Base-by-base conservation (phyloP, 2,797 vertebrate species). In the Distichodus sexfasciatus region DNA sequence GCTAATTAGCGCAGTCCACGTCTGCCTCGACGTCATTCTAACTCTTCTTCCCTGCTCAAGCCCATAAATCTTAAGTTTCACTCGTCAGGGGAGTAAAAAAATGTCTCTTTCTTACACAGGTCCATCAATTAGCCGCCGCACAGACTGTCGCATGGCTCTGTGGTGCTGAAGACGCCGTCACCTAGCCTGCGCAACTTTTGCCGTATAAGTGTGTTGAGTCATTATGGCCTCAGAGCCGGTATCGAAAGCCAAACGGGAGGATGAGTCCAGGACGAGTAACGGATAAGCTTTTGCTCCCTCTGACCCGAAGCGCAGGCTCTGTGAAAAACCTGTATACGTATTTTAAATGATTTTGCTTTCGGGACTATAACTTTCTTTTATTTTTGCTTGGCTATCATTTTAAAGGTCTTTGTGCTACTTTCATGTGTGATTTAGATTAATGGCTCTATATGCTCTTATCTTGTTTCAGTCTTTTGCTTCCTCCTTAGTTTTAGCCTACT, bases 1-100 rank as follows among this genome's bases (percentile, higher is more conserved):
- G 8, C 74, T 85, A 83, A 85, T 85, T 81, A 77, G 66, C 59
- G 10, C 69, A 66, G 74, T 86, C 79, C 69, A 60, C 53, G 47
- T 81, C 76, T 68, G 68, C 74, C 33, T 69, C 54, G n/a, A 59
- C 74, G 58, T 78, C 65, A 66, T 61, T 67, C 57, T 65, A 48
- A 46, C 43, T n/a, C 50, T 75, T 28, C 73, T 69, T 78, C 40
- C 17, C 40, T 59, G 63, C 59, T 54, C 38, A 38, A 53, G 73
- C 24, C 50, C 66, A 73, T 73, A 74, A 75, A 77, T 77, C 69
- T 55, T n/a, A 61, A 69, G 67, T 43, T 46, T 64, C 59, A n/a
- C 2, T 26, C 47, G 35, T 19, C 29, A 31, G 50, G 75, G 36
- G 31, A 69, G 50, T 21, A 28, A 46, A 66, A n/a, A 66, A 65